These are phyloP conservation scores for Lepisosteus osseus DNA, from an alignment of 2,113 vertebrate genomes.

Conservation along the genomic window DNA sequence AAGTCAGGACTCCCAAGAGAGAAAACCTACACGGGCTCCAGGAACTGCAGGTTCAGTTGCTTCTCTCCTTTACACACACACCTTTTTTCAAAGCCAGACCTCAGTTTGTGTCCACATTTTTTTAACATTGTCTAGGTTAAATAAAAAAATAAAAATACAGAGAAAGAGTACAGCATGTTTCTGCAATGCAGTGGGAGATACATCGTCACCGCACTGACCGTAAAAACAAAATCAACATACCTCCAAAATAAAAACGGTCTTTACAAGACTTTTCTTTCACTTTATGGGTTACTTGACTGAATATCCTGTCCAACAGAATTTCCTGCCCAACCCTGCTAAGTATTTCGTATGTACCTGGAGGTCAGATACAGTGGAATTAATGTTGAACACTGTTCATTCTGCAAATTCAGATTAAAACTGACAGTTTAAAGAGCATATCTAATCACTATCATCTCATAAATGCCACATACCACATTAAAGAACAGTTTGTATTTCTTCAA, in stretches of 20 bases:
- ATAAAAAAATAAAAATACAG: not conserved
- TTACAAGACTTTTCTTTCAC: not conserved
- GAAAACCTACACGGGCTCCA: too few species aligned
- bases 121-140: not conserved
- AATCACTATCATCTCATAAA: too few species aligned
- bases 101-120: not conserved
- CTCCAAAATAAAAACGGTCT: not conserved
- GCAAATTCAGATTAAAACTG: too few species aligned
- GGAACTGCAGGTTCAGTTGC: too few species aligned
- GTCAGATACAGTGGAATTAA: too few species aligned
- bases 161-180: not conserved
- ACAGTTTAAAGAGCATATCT: too few species aligned
- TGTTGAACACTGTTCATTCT: too few species aligned
- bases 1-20: too few species aligned
- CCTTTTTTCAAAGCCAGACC: not conserved
- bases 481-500: too few species aligned
- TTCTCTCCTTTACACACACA: not conserved
- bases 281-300: not conserved
- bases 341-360: not conserved
- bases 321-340: conserved; percentile 3
- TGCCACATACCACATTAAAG: too few species aligned
- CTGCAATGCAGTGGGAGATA: not conserved
- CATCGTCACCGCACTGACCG: not conserved
- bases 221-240: not conserved
- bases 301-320: not conserved